phyloP scores from a whole-genome alignment of 1,140 invertebrate genomes.

The Listronotus oregonensis region DNA sequence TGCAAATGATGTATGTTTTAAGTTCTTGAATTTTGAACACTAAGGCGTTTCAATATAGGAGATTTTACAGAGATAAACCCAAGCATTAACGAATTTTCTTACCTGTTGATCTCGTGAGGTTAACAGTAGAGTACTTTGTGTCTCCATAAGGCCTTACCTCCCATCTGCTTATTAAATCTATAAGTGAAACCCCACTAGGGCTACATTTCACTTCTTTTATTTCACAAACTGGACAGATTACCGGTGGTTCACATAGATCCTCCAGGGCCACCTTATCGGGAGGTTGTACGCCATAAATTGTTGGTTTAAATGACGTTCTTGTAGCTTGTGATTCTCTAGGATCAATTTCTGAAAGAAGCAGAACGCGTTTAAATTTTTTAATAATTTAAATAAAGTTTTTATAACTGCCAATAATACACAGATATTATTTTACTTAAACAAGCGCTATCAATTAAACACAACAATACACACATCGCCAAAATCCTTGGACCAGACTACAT shows the following conservation, averaged over 20 bases:
- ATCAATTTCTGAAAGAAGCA: constrained; percentile 55
- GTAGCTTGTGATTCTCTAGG: constrained; percentile 56
- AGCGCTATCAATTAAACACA: too few relatives aligned
- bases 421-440: too few relatives aligned
- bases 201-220: constrained; percentile 58
- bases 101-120: constrained; percentile 65
- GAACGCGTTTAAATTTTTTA: too few relatives aligned
- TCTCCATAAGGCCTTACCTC: constrained; percentile 57
- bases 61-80: too few relatives aligned
- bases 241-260: constrained; percentile 66
- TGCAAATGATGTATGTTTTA: too few relatives aligned
- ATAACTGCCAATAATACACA: too few relatives aligned
- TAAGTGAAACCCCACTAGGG: constrained; percentile 62
- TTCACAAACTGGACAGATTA: constrained; percentile 65
- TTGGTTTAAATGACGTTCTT: constrained; percentile 40
- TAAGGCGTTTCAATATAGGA: too few relatives aligned
- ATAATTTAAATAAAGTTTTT: too few relatives aligned
- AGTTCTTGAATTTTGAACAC: too few relatives aligned
- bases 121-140: constrained; percentile 62
- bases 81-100: constrained; percentile 40
- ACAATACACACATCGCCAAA: too few relatives aligned
- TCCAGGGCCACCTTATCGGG: constrained; percentile 61
- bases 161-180: constrained; percentile 61
- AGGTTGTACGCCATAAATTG: constrained; percentile 62
- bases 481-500: too few relatives aligned